These are phyloP conservation scores for Aphelenchoides avenae DNA, from an alignment of 1,140 invertebrate species.

Conservation along the genomic window DNA sequence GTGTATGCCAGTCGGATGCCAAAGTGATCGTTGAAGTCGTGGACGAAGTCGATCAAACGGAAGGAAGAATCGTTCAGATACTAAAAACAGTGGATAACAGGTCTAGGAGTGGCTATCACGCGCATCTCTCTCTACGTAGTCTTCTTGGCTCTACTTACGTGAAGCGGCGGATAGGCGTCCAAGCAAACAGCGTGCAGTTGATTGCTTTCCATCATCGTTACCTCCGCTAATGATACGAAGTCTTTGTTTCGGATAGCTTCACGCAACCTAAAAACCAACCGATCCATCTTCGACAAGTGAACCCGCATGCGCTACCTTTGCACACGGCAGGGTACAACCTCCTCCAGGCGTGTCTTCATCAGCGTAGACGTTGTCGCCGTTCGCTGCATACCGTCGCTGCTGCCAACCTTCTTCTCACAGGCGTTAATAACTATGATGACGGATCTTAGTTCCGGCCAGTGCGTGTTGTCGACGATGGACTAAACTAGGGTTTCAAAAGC, in stretches of 20 bases:
- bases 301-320: conserved; percentile 63
- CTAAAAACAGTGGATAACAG: conserved; percentile 20
- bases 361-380: conserved; percentile 77
- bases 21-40: conserved; percentile 46
- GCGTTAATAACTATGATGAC: conserved; percentile 85
- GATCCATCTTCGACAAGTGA: not conserved
- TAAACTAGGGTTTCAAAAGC: no score
- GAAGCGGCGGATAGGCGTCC: conserved; percentile 82
- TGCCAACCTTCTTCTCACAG: conserved; percentile 76
- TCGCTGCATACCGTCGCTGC: conserved; percentile 83
- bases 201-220: conserved; percentile 97
- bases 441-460: conserved; percentile 87
- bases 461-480: no score
- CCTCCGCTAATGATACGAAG: conserved; percentile 80
- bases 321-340: conserved; percentile 71
- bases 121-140: no score
- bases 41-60: conserved; percentile 41
- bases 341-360: conserved; percentile 70
- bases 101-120: not conserved
- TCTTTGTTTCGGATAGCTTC: conserved; percentile 74
- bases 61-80: conserved; percentile 52
- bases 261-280: conserved; percentile 24
- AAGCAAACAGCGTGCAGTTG: conserved; percentile 89
- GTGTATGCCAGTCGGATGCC: conserved; percentile 44
- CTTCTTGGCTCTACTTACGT: conserved; percentile 22